Percentiles rank a stretch among this genome's conserved stretches.
phyloP scores from a whole-genome alignment of 2,113 vertebrate genomes.

The Melanotaenia duboulayi region DNA sequence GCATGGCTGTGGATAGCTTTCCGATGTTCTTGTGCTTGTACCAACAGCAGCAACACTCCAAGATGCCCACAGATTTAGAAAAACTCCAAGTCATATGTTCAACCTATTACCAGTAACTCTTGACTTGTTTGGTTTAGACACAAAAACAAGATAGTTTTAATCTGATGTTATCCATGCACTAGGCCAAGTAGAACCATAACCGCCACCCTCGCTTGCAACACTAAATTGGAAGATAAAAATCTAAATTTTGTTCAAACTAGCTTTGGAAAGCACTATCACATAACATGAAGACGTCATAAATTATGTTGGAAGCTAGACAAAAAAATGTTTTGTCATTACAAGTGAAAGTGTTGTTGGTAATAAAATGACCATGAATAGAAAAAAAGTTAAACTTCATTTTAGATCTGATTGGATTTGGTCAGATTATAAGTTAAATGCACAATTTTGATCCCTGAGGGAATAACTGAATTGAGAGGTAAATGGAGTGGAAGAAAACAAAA shows the following conservation, averaged over 20 bases:
- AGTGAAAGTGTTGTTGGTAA: slow-evolving; percentile 11
- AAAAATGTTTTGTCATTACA: slow-evolving; percentile 2
- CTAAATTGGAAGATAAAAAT: neutral
- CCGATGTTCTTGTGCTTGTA: neutral
- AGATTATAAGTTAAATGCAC: slow-evolving; percentile 24
- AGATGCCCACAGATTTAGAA: neutral
- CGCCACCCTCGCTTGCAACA: no score
- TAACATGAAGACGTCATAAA: slow-evolving; percentile 1
- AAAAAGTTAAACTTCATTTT: slow-evolving; percentile 23
- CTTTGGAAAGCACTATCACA: neutral
- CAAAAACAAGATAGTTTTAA: neutral
- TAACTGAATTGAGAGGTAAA: slow-evolving; percentile 30
- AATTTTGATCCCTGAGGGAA: slow-evolving; percentile 32
- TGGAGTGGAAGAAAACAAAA: slow-evolving; percentile 30
- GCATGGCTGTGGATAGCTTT: neutral
- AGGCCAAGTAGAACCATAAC: no score
- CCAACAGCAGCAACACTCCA: neutral
- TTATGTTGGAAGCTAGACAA: slow-evolving; percentile 3
- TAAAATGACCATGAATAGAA: slow-evolving; percentile 18
- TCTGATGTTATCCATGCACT: neutral
- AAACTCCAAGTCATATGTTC: neutral
- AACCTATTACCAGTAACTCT: neutral
- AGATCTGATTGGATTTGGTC: slow-evolving; percentile 30
- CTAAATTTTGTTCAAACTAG: neutral
- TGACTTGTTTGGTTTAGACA: neutral